Evolutionary conservation across 2,888 invertebrate species (phyloP), one percentile per base, ranked within the genome.

Genomic region (Cremastobaeus sp.): DNA sequence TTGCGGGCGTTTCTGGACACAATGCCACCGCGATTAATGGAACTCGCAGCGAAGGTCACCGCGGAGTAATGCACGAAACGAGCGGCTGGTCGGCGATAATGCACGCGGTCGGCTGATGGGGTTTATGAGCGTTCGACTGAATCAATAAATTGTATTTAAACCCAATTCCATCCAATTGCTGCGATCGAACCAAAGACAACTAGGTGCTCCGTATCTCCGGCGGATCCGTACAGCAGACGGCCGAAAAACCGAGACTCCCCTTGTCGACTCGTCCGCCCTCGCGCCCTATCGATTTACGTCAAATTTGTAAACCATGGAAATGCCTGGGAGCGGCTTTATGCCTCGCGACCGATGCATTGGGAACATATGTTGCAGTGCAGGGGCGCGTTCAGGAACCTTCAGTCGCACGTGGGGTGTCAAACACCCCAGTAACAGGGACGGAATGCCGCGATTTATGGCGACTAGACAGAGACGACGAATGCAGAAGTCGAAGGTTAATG

Each of bases 261-360:
- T 60, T 21, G 30, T 41, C 48, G 57, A 57, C 47, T 57, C 55
- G 66, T 20, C 66, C 41, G 25, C 48, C 48, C 41, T 48, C 32
- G 34, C 48, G 18, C 21, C 15, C 20, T 43, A 66, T 66, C 39
- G 66, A 66, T 66, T 57, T 66, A 39, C 45, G 32, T 34, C 65
- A 55, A 66, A 66, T n/a, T n/a, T n/a, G n/a, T n/a, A n/a, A n/a
- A n/a, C n/a, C n/a, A n/a, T n/a, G n/a, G n/a, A n/a, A n/a, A n/a
- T n/a, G n/a, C n/a, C n/a, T n/a, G n/a, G n/a, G n/a, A n/a, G n/a
- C n/a, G n/a, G n/a, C n/a, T n/a, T n/a, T n/a, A n/a, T n/a, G n/a
- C n/a, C n/a, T n/a, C n/a, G n/a, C n/a, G n/a, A n/a, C n/a, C n/a
- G n/a, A n/a, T n/a, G n/a, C n/a, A n/a, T n/a, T n/a, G n/a, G n/a